These are phyloP conservation scores for Lepilemur ruficaudatus DNA, from an alignment of 2,797 vertebrate species.

Conservation along the genomic window DNA sequence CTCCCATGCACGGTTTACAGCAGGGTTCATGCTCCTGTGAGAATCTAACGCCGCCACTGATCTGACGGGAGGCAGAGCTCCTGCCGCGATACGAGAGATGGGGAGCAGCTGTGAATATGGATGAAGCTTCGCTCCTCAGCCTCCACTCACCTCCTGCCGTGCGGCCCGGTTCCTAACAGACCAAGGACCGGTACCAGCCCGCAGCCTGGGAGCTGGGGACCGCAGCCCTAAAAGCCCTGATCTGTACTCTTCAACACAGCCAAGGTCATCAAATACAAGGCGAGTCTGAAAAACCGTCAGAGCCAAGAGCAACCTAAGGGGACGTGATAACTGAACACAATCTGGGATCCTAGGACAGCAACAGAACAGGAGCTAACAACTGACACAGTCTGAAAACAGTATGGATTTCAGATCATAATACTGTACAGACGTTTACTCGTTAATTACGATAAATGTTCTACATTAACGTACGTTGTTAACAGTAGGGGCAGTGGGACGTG, in stretches of 20 bases:
- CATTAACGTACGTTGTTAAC: not conserved
- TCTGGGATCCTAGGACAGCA: not conserved
- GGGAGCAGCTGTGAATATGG: too few species aligned
- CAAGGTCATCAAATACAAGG: too few species aligned
- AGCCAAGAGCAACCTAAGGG: not conserved
- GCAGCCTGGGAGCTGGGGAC: too few species aligned
- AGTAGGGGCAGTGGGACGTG: not conserved
- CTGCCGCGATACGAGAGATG: accelerated
- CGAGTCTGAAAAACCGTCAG: not conserved
- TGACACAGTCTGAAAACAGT: not conserved
- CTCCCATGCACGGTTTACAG: too few species aligned
- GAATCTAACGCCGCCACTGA: too few species aligned
- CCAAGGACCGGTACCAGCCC: accelerated
- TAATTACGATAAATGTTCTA: too few species aligned
- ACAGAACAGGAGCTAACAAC: not conserved
- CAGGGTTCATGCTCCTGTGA: too few species aligned
- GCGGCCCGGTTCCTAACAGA: too few species aligned
- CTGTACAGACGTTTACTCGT: not conserved
- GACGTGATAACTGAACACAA: not conserved
- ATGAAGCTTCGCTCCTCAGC: too few species aligned
- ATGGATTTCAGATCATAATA: not conserved
- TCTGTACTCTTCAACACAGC: not conserved
- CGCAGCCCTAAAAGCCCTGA: too few species aligned
- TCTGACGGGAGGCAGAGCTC: too few species aligned
- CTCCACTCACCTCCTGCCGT: too few species aligned